A percentile compares a stretch with the other conserved stretches of the same genome.
Conservation (phyloP, 1,140 invertebrate genomes). For the Halictus rubicundus region DNA sequence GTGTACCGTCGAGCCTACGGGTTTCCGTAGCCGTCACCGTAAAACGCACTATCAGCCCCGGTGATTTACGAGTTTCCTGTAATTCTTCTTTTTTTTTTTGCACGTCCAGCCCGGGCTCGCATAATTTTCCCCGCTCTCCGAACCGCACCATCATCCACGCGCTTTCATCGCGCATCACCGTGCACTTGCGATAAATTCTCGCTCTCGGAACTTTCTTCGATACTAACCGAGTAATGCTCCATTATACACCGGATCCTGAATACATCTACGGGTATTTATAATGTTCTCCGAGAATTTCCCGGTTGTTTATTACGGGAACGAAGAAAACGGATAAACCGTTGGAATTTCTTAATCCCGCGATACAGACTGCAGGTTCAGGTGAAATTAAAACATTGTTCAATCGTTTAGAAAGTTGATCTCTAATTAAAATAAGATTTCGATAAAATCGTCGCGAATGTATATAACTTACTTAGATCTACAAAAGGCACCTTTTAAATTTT, state of each 20-base stretch:
- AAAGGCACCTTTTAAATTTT: too few relatives aligned
- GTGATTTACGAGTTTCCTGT: slow-evolving; percentile 26
- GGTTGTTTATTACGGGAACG: too few relatives aligned
- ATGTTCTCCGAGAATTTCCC: background rate
- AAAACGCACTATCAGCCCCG: slow-evolving; percentile 1
- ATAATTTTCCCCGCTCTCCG: slow-evolving; percentile 11
- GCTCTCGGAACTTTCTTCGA: background rate
- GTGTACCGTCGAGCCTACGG: background rate
- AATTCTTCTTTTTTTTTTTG: slow-evolving; percentile 2
- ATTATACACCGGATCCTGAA: background rate
- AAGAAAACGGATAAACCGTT: too few relatives aligned
- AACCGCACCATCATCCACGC: slow-evolving; percentile 1
- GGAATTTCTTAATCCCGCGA: too few relatives aligned
- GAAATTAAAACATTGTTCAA: too few relatives aligned
- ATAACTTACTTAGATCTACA: too few relatives aligned
- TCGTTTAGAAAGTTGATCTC: too few relatives aligned
- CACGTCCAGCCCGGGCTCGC: background rate
- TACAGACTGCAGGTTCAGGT: too few relatives aligned
- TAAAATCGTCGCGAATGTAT: too few relatives aligned
- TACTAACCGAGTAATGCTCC: background rate
- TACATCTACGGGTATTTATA: background rate
- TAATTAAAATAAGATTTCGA: too few relatives aligned
- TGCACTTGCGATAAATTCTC: background rate
- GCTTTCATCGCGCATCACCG: slow-evolving; percentile 1
- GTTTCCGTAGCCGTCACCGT: background rate